Percentiles rank a stretch among this genome's conserved stretches.
Evolutionary conservation across 2,888 invertebrate species (phyloP).

Genomic region (Apocheima hispidaria): DNA sequence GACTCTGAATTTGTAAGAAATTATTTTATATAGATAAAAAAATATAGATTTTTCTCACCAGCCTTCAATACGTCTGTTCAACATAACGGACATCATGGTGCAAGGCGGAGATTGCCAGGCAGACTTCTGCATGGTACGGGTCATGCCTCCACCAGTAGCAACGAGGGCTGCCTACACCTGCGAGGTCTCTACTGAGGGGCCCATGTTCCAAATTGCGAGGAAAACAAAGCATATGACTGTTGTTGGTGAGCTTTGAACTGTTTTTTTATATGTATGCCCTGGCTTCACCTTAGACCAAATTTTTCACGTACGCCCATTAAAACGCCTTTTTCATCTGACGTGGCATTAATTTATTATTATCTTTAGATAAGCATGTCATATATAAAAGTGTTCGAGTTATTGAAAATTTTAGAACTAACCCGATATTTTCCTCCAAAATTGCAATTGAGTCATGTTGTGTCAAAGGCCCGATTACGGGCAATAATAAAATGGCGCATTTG

Average conservation of each 20-base stretch:
- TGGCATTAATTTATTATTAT: neutral
- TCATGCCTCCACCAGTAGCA: constrained; percentile 77
- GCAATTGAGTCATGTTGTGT: constrained; percentile 16
- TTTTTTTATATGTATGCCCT: neutral
- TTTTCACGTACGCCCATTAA: neutral
- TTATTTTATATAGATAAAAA: too few species aligned
- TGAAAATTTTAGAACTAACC: neutral
- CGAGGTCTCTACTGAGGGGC: constrained; percentile 80
- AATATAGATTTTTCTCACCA: constrained; percentile 53
- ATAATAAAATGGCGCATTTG: constrained; percentile 26
- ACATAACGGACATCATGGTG: constrained; percentile 77
- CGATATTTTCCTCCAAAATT: constrained; percentile 12
- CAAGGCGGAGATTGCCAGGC: constrained; percentile 74
- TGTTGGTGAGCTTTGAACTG: constrained; percentile 68
- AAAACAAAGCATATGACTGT: constrained; percentile 81
- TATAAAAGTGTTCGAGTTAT: neutral
- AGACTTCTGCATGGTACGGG: constrained; percentile 73
- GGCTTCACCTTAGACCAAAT: neutral
- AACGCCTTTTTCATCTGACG: too few species aligned
- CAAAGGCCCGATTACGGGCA: constrained; percentile 28
- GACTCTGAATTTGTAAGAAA: too few species aligned
- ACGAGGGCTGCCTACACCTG: constrained; percentile 77
- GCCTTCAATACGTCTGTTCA: constrained; percentile 77
- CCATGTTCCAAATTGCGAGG: constrained; percentile 78
- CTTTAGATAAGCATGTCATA: neutral